Base-by-base conservation (phyloP, 2,888 invertebrate species). In the Blastobasis lacticolella region DNA sequence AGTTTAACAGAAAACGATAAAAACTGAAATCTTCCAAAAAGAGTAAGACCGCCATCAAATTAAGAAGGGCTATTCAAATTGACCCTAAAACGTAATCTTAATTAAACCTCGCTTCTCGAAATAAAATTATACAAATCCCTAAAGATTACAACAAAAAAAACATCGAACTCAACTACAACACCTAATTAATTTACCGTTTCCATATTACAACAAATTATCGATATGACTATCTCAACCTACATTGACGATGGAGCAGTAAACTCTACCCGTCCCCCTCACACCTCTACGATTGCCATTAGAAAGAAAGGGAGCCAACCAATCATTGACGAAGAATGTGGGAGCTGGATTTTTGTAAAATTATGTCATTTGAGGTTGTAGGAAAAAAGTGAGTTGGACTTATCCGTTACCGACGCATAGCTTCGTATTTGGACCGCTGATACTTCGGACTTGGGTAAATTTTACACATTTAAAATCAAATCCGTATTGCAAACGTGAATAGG, bases 151-250 rank as follows among this genome's bases (percentile, higher is more conserved):
- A 23, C 23, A 23, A 23, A 23, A 23, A 23, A 23, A 23, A 23
- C 2, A 23, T 3, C 23, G 23, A 3, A 2, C 23, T 3, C 23
- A 23, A 23, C 23, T 23, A 23, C 36, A 38, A 42, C 8, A 50
- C 52, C 58, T 64, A 61, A 72, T 74, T 67, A 65, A 62, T 69
- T 59, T 74, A 77, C 79, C 72, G 76, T 78, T 78, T 54, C 60
- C 66, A 72, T 71, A 55, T 52, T 61, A 73, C 67, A 69, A 53
- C 63, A 54, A 57, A 56, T 48, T 52, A 49, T 56, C 46, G 49
- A 50, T 56, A 54, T 52, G 10, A 48, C 46, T 7, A 40, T 54
- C 23, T 50, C 49, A 55, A 62, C 63, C 63, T 57, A 62, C 55
- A 57, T 64, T 41, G 36, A 8, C 9, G 43, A n/a, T 37, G 49